A percentile compares a stretch with the other conserved stretches of the same genome.
Conservation (phyloP, 2,113 vertebrate species). For the Sprattus sprattus region DNA sequence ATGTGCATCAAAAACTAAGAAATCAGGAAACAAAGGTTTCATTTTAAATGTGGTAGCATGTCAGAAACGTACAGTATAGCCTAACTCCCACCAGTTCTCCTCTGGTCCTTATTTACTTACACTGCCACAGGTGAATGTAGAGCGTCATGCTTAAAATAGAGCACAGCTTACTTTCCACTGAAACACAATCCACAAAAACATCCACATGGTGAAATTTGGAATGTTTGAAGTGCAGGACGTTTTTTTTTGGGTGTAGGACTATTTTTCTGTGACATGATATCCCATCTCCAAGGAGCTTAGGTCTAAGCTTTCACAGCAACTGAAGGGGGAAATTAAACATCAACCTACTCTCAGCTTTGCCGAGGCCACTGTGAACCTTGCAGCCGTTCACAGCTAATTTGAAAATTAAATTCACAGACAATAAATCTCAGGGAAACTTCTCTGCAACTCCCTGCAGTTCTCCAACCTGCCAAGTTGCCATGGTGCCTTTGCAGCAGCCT, state of each 20-base stretch:
- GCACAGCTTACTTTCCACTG: constrained; percentile 45
- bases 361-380: background rate
- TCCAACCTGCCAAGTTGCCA: constrained; percentile 4
- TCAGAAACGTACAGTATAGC: background rate
- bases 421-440: background rate
- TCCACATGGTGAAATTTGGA: constrained; percentile 51
- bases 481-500: background rate
- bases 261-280: constrained; percentile 47
- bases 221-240: constrained; percentile 46
- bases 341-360: background rate
- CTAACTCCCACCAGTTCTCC: background rate
- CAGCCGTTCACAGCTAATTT: constrained; percentile 16
- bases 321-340: constrained; percentile 9
- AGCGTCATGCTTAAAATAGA: constrained; percentile 44
- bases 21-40: background rate
- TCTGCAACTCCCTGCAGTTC: background rate
- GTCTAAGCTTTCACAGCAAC: constrained; percentile 15
- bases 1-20: background rate
- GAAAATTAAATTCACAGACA: constrained; percentile 10
- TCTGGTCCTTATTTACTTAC: constrained; percentile 15
- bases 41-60: background rate
- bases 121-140: constrained; percentile 2
- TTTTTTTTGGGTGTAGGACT: constrained; percentile 34
- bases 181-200: constrained; percentile 41
- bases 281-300: constrained; percentile 30